These are phyloP conservation scores for Hippopotamus amphibius DNA, from an alignment of 2,113 vertebrate species.

Conservation along the genomic window DNA sequence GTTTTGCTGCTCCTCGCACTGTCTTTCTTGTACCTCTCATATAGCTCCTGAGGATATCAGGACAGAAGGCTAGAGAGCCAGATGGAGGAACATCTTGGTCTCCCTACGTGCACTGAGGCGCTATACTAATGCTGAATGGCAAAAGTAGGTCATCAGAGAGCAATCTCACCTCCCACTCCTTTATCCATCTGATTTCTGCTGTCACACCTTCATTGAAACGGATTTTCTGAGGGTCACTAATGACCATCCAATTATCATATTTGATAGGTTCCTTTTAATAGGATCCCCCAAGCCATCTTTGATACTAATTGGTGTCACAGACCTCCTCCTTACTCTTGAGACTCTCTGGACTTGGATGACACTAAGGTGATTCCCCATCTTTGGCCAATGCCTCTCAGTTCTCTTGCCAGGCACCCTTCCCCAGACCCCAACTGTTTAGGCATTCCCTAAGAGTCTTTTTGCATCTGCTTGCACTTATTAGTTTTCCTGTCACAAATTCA, in stretches of 20 bases:
- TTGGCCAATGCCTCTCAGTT: not conserved
- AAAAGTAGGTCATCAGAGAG: not conserved
- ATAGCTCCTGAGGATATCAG: not conserved
- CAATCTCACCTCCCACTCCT: no score
- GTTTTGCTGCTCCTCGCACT: not conserved
- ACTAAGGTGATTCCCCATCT: not conserved
- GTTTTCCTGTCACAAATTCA: not conserved
- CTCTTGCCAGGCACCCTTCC: not conserved
- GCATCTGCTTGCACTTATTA: not conserved
- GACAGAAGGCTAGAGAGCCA: not conserved
- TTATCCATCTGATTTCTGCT: not conserved
- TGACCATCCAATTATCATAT: not conserved
- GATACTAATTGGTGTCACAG: not conserved
- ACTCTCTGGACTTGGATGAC: not conserved
- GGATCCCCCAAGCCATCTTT: not conserved
- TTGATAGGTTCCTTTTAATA: not conserved
- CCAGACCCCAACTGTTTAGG: rapidly evolving
- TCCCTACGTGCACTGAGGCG: not conserved
- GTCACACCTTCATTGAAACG: not conserved
- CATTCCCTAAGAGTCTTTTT: not conserved
- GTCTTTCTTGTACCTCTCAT: not conserved
- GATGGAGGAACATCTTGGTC: not conserved
- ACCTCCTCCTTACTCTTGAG: not conserved
- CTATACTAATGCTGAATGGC: not conserved
- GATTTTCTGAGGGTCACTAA: not conserved